Conservation (phyloP, 2,888 invertebrate genomes). For the Drosophila antonietae region DNA sequence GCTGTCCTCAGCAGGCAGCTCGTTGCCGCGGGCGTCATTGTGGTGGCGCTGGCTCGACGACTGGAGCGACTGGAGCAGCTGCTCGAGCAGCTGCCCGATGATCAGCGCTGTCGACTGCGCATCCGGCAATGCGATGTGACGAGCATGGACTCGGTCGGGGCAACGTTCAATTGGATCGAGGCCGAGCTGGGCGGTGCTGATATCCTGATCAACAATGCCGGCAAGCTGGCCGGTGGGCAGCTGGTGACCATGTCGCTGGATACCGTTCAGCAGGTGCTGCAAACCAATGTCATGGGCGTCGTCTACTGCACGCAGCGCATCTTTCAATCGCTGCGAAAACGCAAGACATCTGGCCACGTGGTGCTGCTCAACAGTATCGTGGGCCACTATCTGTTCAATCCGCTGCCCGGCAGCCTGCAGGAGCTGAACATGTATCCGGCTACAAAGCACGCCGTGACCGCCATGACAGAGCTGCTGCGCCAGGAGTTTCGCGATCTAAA, state of each 20-base stretch:
- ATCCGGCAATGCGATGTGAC: slow-evolving; percentile 84
- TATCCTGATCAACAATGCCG: slow-evolving; percentile 87
- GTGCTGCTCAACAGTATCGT: slow-evolving; percentile 84
- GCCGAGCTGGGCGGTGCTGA: slow-evolving; percentile 85
- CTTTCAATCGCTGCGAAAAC: slow-evolving; percentile 84
- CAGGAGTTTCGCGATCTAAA: slow-evolving; percentile 79
- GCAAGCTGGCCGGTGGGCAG: slow-evolving; percentile 74
- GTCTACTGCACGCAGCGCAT: slow-evolving; percentile 85
- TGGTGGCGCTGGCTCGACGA: slow-evolving; percentile 86
- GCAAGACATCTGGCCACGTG: slow-evolving; percentile 83
- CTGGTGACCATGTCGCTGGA: slow-evolving; percentile 60
- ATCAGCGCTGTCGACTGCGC: slow-evolving; percentile 48
- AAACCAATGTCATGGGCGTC: slow-evolving; percentile 85
- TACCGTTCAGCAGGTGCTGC: slow-evolving; percentile 80
- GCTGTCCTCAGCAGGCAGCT: slow-evolving; percentile 84
- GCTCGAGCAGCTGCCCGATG: slow-evolving; percentile 40
- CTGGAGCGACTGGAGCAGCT: slow-evolving; percentile 77
- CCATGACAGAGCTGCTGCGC: slow-evolving; percentile 78
- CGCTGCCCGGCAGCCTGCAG: slow-evolving; percentile 68
- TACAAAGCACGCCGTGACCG: slow-evolving; percentile 81
- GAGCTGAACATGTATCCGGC: slow-evolving; percentile 80
- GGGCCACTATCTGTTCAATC: slow-evolving; percentile 77
- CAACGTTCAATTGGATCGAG: slow-evolving; percentile 85
- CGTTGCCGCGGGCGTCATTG: slow-evolving; percentile 85
- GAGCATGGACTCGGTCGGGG: slow-evolving; percentile 85